Base-by-base conservation (phyloP, 2,797 vertebrate species). In the Columba guinea region DNA sequence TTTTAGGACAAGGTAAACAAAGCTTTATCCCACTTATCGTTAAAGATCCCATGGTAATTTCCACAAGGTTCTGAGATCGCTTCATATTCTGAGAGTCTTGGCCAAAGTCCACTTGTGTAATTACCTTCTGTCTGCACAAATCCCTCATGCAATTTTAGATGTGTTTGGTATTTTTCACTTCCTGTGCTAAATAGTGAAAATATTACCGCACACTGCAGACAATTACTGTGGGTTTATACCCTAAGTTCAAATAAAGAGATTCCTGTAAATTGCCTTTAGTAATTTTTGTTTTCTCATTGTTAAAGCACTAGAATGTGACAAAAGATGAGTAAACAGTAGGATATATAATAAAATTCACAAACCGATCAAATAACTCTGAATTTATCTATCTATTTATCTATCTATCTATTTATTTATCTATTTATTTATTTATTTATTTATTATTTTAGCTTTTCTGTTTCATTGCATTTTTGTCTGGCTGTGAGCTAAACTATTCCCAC, bases 61-160 rank as follows among this genome's bases (percentile, higher is more conserved):
- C 46, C 58, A 85, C 86, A 68, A 89, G 60, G 77, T 93, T 95
- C 85, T 51, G 85, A 94, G 74, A 95, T 82, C 9, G 20, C 80
- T 94, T 94, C 83, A 7, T 65, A 49, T 84, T 95, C 83, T 90
- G 77, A 76, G 70, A 71, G 60, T 91, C 86, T 97, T 97, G 95
- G 95, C 95, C 90, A 89, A 95, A 94, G 90, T 96, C 96, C 95
- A 95, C 95, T 90, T 55, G 77, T 87, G 84, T 97, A 96, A 96
- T 97, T 97, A 78, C 94, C 94, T 94, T 96, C 95, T 95, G 93
- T 95, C 91, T 94, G 69, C 81, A 80, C 84, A 95, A 96, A 93
- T 96, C 94, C 88, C 90, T 87, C 34, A 76, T 77, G 78, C 88
- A 85, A 80, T 89, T 94, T 96, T 87, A 89, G 91, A 93, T 90